These are phyloP conservation scores for Xyrichtys novacula DNA, from an alignment of 2,797 vertebrate genomes.

Conservation along the genomic window DNA sequence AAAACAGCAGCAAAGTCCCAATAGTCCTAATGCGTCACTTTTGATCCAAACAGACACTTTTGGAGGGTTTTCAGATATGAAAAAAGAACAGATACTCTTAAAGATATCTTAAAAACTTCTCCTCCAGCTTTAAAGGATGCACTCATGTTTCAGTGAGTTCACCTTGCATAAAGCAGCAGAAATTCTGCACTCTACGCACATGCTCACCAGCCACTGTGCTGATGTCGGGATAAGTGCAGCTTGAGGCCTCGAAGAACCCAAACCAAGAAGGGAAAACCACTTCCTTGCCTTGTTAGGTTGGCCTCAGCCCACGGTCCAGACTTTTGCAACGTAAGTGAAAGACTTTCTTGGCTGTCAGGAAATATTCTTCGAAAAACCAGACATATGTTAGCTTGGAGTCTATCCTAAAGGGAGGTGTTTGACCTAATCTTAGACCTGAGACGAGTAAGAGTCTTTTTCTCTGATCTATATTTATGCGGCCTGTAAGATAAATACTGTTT, in stretches of 20 bases:
- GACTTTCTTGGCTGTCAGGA: constrained; percentile 31
- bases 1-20: too few relatives aligned
- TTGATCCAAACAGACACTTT: too few relatives aligned
- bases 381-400: background rate
- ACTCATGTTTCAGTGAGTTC: background rate
- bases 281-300: constrained; percentile 51
- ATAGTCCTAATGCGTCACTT: too few relatives aligned
- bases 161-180: constrained; percentile 21
- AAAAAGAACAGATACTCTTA: too few relatives aligned
- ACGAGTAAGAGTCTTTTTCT: background rate
- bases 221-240: constrained; percentile 66
- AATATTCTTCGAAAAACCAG: constrained; percentile 25
- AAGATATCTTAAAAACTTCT: background rate
- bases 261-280: constrained; percentile 54
- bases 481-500: background rate
- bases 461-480: background rate
- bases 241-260: constrained; percentile 58
- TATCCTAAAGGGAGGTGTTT: background rate
- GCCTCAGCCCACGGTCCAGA: constrained; percentile 24
- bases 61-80: too few relatives aligned
- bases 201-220: constrained; percentile 52
- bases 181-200: constrained; percentile 31
- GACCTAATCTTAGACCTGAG: constrained; percentile 15
- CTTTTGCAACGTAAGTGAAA: constrained; percentile 30
- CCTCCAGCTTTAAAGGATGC: background rate